phyloP scores from a whole-genome alignment of 2,797 vertebrate genomes.

The Meda fulgida region DNA sequence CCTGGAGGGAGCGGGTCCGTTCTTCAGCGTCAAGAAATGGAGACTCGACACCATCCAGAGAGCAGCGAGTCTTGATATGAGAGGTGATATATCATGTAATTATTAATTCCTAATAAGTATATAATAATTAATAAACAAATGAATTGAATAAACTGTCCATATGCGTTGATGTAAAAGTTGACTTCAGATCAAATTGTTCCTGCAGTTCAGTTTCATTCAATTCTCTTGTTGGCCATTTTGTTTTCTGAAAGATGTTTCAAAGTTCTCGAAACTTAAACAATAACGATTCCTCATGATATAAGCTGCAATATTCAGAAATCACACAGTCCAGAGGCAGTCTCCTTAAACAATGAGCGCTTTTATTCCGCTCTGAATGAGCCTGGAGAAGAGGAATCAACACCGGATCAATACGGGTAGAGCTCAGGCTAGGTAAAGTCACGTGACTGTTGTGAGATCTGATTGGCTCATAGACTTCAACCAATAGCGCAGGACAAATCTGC shows the following conservation, averaged over 20 bases:
- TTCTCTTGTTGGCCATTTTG: not conserved
- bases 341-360: not conserved
- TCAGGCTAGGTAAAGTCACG: not conserved
- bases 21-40: conserved; percentile 92
- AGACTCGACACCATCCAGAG: conserved; percentile 90
- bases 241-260: not conserved
- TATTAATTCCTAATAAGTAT: not conserved
- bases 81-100: conserved; percentile 79
- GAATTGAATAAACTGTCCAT: not conserved
- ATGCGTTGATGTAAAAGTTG: not conserved
- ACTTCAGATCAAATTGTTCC: not conserved
- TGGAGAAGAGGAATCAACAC: conserved; percentile 41
- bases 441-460: conserved; percentile 25
- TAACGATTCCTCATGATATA: not conserved
- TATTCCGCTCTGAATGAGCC: conserved; percentile 27
- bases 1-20: conserved; percentile 92
- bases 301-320: not conserved
- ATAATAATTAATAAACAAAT: not conserved
- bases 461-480: conserved; percentile 20
- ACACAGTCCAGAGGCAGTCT: no score
- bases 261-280: not conserved
- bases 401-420: conserved; percentile 49
- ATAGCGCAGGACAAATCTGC: conserved; percentile 21
- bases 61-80: conserved; percentile 91
- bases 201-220: not conserved